These are phyloP conservation scores for Euura saliciscinereae DNA, from an alignment of 1,140 invertebrate species.

Conservation along the genomic window DNA sequence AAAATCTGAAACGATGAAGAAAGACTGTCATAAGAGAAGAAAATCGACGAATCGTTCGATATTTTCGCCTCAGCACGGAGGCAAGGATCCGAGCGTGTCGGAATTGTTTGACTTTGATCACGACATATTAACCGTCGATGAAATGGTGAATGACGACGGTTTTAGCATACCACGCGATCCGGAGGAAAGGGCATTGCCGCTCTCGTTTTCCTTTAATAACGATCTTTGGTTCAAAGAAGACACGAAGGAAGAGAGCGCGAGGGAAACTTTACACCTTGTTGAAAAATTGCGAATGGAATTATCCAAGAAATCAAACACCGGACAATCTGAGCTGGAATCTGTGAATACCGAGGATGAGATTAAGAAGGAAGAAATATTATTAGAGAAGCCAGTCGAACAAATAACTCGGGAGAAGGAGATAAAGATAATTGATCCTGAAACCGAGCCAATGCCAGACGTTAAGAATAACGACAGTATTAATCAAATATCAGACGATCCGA, in stretches of 20 bases:
- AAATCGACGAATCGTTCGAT: conserved; percentile 65
- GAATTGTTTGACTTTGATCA: conserved; percentile 72
- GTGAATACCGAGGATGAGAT: conserved; percentile 40
- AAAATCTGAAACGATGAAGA: conserved; percentile 33
- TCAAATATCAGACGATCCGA: conserved; percentile 21
- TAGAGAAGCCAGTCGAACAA: conserved; percentile 28
- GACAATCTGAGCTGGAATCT: conserved; percentile 53
- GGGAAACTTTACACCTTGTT: conserved; percentile 79
- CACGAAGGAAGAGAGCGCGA: conserved; percentile 76
- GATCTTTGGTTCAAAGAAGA: conserved; percentile 77
- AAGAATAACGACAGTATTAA: conserved; percentile 16
- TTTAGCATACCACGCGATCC: conserved; percentile 67
- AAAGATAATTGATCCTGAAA: conserved; percentile 26
- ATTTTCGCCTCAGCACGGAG: conserved; percentile 71
- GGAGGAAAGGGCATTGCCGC: conserved; percentile 63
- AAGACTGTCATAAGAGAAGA: conserved; percentile 40
- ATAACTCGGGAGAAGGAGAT: conserved; percentile 29
- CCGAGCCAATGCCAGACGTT: conserved; percentile 7
- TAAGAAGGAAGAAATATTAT: conserved; percentile 33
- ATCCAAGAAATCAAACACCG: conserved; percentile 67
- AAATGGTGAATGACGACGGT: conserved; percentile 65
- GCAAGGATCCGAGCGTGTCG: conserved; percentile 65
- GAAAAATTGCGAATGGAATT: conserved; percentile 76
- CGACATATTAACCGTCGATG: conserved; percentile 68
- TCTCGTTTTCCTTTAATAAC: conserved; percentile 70